Evolutionary conservation across 2,888 invertebrate genomes (phyloP).

Genomic region (Erannis defoliaria): DNA sequence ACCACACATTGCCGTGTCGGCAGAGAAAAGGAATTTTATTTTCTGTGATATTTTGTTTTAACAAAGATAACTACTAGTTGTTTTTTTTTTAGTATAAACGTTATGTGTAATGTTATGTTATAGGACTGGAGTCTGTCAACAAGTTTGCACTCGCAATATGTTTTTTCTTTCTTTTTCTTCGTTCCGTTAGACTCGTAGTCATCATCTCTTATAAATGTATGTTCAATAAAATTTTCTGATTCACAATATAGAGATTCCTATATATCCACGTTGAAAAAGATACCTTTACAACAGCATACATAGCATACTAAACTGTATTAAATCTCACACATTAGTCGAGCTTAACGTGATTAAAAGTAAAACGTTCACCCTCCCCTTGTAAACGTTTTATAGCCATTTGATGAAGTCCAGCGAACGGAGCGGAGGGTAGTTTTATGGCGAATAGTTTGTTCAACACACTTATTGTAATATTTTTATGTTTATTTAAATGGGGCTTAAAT

Average conservation of each 20-base stretch:
- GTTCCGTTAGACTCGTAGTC: too few species aligned
- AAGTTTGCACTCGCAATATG: too few species aligned
- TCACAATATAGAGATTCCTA: not conserved
- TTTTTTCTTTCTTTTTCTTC: too few species aligned
- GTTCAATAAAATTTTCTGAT: too few species aligned
- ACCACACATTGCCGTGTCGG: not conserved
- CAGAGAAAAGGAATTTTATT: too few species aligned
- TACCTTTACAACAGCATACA: not conserved
- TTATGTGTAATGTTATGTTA: too few species aligned
- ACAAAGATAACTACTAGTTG: not conserved
- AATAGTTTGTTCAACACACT: conserved; percentile 7
- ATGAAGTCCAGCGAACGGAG: conserved; percentile 12
- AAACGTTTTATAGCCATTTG: conserved; percentile 29
- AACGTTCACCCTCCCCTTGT: conserved; percentile 12
- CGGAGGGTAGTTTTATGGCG: conserved; percentile 8
- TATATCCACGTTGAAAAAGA: too few species aligned
- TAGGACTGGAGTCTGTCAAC: too few species aligned
- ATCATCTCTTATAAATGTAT: too few species aligned
- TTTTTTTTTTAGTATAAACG: too few species aligned
- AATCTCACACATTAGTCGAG: conserved; percentile 6
- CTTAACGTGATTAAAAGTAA: conserved; percentile 26
- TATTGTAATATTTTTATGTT: conserved; percentile 9
- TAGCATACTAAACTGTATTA: not conserved
- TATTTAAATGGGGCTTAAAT: conserved; percentile 2
- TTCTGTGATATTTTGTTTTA: not conserved